phyloP scores from a whole-genome alignment of 2,113 vertebrate species.

The Phylloscopus trochiloides region DNA sequence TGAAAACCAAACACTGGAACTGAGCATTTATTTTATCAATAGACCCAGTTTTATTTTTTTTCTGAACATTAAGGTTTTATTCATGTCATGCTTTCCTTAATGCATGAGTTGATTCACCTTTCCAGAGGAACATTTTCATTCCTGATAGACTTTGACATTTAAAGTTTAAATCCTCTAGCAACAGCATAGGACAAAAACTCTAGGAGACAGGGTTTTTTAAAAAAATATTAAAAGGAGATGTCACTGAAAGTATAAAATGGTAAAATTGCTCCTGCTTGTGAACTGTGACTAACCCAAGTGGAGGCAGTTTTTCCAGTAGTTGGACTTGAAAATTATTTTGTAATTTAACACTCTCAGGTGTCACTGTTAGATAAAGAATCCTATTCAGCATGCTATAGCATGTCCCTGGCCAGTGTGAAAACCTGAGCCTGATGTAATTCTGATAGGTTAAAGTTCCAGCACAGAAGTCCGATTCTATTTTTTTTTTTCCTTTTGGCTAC shows the following conservation, averaged over 20 bases:
- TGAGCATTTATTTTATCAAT: background rate
- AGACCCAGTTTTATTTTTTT: background rate
- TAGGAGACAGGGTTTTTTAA: background rate
- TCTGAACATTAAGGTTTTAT: background rate
- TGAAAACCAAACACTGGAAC: background rate
- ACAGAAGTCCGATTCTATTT: constrained; percentile 10
- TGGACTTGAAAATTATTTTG: constrained; percentile 64
- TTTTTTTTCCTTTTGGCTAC: constrained; percentile 29
- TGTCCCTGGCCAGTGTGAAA: constrained; percentile 17
- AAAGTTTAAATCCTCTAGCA: constrained; percentile 15
- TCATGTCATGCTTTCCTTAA: background rate
- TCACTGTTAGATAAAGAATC: constrained; percentile 66
- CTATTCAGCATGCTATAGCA: background rate
- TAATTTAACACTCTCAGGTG: constrained; percentile 72
- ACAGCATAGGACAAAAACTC: constrained; percentile 1
- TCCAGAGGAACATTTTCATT: constrained; percentile 22
- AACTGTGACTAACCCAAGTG: constrained; percentile 38
- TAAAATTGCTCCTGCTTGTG: constrained; percentile 26
- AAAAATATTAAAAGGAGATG: constrained; percentile 1
- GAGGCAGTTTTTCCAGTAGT: constrained; percentile 29
- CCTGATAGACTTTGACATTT: constrained; percentile 14
- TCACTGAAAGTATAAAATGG: constrained; percentile 27
- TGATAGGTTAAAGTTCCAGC: constrained; percentile 36
- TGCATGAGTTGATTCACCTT: constrained; percentile 22
- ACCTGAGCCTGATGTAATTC: constrained; percentile 55